Evolutionary conservation across 2,113 vertebrate species (phyloP).

Genomic region (Prinia subflava): DNA sequence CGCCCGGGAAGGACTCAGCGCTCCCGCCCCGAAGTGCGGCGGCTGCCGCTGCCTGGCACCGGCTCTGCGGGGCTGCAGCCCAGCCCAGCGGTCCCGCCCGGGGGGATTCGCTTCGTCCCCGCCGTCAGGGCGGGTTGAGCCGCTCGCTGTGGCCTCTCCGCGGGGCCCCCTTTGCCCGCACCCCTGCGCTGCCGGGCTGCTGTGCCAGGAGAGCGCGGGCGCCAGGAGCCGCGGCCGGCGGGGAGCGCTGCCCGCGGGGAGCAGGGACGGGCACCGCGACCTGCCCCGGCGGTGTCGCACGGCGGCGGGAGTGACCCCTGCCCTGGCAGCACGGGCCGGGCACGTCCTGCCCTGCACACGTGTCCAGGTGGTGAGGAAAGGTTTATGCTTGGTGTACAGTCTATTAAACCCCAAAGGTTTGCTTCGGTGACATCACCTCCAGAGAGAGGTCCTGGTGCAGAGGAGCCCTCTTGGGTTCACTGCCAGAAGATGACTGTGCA

Average conservation of each 20-base stretch:
- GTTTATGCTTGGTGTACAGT: fast-evolving
- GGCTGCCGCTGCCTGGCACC: neutral
- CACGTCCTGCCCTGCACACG: fast-evolving
- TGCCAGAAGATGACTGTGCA: slow-evolving; percentile 19
- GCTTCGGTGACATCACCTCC: neutral
- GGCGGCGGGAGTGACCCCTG: neutral
- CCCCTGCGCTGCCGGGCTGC: neutral
- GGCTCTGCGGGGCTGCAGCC: slow-evolving; percentile 71
- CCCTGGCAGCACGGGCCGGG: neutral
- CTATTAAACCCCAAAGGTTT: neutral
- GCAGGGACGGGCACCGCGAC: neutral
- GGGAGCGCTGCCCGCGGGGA: neutral
- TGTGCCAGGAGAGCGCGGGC: neutral
- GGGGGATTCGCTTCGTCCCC: neutral
- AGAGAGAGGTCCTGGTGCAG: neutral
- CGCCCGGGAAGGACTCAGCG: neutral
- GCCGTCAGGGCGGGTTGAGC: neutral
- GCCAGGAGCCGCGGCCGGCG: neutral
- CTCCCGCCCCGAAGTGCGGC: neutral
- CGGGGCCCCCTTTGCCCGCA: neutral
- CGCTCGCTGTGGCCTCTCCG: neutral
- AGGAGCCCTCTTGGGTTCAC: neutral
- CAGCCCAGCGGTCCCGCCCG: neutral
- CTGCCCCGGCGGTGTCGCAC: neutral
- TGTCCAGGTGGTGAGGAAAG: neutral